Conservation (phyloP, 2,888 invertebrate species). For the Oligia fasciuncula region DNA sequence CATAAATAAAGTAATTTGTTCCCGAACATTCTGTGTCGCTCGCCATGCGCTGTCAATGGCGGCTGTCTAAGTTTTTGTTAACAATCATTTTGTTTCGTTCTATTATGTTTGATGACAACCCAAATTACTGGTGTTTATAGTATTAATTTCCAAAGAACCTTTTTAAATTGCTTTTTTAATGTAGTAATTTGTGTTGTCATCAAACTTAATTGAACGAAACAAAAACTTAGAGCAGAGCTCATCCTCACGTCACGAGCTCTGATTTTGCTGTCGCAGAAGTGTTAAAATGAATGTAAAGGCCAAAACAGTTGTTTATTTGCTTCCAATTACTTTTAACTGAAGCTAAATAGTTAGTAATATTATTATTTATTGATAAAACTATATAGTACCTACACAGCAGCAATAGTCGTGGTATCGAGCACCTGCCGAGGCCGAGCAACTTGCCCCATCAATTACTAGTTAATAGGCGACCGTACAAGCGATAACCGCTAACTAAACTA, state of each 20-base stretch:
- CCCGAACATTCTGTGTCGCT: slow-evolving; percentile 32
- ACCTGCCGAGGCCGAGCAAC: slow-evolving; percentile 31
- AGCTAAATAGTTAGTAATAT: not conserved
- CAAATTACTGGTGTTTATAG: slow-evolving; percentile 36
- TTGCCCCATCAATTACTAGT: slow-evolving; percentile 48
- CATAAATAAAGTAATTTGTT: slow-evolving; percentile 52
- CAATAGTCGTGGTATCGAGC: slow-evolving; percentile 20
- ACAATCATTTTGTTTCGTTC: slow-evolving; percentile 21
- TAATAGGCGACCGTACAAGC: slow-evolving; percentile 35
- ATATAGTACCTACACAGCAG: not conserved
- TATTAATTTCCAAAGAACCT: slow-evolving; percentile 16
- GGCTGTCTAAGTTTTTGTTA: slow-evolving; percentile 40
- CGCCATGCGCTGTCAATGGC: slow-evolving; percentile 43
- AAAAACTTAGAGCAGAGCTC: too few relatives aligned
- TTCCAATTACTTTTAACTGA: not conserved
- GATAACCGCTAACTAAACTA: slow-evolving; percentile 26
- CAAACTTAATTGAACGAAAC: too few relatives aligned
- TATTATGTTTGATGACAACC: slow-evolving; percentile 48
- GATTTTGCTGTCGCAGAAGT: not conserved
- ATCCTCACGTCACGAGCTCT: not conserved
- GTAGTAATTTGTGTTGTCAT: too few relatives aligned
- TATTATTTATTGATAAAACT: not conserved
- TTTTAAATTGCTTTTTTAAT: not conserved
- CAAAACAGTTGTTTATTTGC: not conserved
- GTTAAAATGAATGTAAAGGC: not conserved